These are phyloP conservation scores for Rhinatrema bivittatum DNA, from an alignment of 2,797 vertebrate species.

Conservation along the genomic window DNA sequence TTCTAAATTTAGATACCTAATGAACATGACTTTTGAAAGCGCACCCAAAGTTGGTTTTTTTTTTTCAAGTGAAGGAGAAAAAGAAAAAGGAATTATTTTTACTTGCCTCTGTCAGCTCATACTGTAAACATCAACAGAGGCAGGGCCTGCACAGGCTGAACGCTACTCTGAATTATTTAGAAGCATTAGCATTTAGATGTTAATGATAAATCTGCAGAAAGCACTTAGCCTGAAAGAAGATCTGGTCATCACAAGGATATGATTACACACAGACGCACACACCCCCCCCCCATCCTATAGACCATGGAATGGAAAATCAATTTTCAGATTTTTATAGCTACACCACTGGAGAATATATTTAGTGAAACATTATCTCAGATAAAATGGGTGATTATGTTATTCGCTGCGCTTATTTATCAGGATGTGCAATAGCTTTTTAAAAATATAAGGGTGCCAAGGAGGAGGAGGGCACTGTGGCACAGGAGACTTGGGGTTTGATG, in stretches of 20 bases:
- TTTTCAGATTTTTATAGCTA: too few species aligned
- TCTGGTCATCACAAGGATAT: conserved; percentile 22
- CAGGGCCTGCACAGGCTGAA: conserved; percentile 49
- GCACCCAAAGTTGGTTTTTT: too few species aligned
- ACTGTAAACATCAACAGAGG: conserved; percentile 21
- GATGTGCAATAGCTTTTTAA: too few species aligned
- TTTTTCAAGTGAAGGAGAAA: background rate
- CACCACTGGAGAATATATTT: too few species aligned
- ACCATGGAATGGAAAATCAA: too few species aligned
- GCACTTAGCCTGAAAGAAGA: conserved; percentile 38
- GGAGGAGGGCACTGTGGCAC: too few species aligned
- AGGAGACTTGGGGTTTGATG: too few species aligned
- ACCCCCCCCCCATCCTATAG: too few species aligned
- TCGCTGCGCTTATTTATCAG: too few species aligned
- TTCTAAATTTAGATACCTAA: conserved; percentile 35
- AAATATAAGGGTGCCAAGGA: too few species aligned
- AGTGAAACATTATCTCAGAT: too few species aligned
- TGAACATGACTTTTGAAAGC: conserved; percentile 11
- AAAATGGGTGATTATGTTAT: too few species aligned
- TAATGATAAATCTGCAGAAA: conserved; percentile 54
- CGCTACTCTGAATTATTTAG: conserved; percentile 64
- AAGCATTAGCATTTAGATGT: conserved; percentile 46
- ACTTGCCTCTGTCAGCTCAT: conserved; percentile 21
- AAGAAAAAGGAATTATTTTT: conserved; percentile 8
- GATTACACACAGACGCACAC: conserved; percentile 1